Evolutionary conservation across 2,888 invertebrate genomes (phyloP), one percentile per base, ranked within the genome.

Genomic region (Leptogaster cylindrica): DNA sequence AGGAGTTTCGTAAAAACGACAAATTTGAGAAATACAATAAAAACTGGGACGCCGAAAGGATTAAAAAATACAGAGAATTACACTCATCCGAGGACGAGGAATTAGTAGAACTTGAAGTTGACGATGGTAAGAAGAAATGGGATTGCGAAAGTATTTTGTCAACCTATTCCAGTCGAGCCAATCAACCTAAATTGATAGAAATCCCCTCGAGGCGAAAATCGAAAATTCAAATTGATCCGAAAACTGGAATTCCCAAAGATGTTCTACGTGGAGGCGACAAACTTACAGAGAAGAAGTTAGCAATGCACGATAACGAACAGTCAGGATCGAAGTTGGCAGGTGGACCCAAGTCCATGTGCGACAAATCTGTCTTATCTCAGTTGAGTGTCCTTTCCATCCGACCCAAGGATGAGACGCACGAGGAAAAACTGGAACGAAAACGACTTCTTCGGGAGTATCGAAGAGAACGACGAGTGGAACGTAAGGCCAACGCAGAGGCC

Each of bases 101-200:
- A 6, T 82, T 84, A 0, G 87, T 87, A 33, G 86, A 88, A 28
- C 80, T 87, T 0, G 82, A 87, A 70, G 86, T 89, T 1, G 84
- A 87, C 25, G 85, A 87, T 63, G 82, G 84, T 0, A 85, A 87
- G 73, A 84, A 87, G 70, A 89, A 88, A 78, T 95, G 91, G 92
- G 96, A 97, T 81, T 96, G 96, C 75, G 92, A 96, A 82, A 92
- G 92, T 66, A 90, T 96, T 72, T 82, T 96, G 3, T 91, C 92
- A 16, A 95, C 93, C 0, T 93, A 93, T 78, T 95, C 95, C 5
- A 97, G 90, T 77, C 83, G 92, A 63, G 95, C 94, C 79, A 97
- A 97, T 82, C 93, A 93, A 82, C 97, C 97, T 0, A 93, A 91
- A 78, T 74, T 94, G 18, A 95, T 96, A 61, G 84, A 86, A 51